Evolutionary conservation across 2,113 vertebrate species (phyloP), one percentile per base, ranked within the genome.

Genomic region (Diphyllodes magnificus): DNA sequence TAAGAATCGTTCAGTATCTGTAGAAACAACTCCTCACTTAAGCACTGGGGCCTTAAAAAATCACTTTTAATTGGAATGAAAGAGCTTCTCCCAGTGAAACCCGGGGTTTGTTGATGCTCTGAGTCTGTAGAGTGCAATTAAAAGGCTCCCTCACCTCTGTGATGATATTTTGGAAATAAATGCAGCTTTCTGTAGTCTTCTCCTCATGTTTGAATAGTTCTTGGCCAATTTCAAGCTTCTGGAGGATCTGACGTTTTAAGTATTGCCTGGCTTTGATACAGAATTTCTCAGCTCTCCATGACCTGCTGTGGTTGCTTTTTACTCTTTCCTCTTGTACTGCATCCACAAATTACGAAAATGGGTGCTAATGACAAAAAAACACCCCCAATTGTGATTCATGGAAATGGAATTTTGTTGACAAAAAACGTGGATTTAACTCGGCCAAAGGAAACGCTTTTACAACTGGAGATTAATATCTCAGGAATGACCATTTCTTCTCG

Each of bases 401-500:
- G 33, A 95, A 94, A 85, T 92, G 96, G 96, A 95, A 94, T 85
- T 53, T 65, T 94, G 85, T 94, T 96, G 85, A 96, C 84, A 88
- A 86, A 93, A 86, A 76, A 66, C 31, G 76, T 81, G 94, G 88
- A 94, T 83, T 92, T 57, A 44, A 72, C 71, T 95, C 35, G 35
- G 57, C n/a, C 30, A 86, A 85, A 95, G 94, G 95, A 96, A 96
- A 88, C 88, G 50, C 82, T 95, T 93, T 92, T 82, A 23, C 16
- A 54, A 51, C n/a, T 59, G 75, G 42, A 89, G 93, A 93, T 94
- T 63, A 61, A 8, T 92, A 92, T 86, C 92, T 96, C 42, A 61
- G 88, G 90, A 94, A 65, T 66, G 85, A 88, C 53, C 66, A 37
- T 35, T 91, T 59, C 42, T 95, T 56, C 53, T 24, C 20, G 9